Percentiles rank a stretch among this genome's conserved stretches.
phyloP scores from a whole-genome alignment of 2,797 vertebrate genomes.

The Tokudaia muenninki region DNA sequence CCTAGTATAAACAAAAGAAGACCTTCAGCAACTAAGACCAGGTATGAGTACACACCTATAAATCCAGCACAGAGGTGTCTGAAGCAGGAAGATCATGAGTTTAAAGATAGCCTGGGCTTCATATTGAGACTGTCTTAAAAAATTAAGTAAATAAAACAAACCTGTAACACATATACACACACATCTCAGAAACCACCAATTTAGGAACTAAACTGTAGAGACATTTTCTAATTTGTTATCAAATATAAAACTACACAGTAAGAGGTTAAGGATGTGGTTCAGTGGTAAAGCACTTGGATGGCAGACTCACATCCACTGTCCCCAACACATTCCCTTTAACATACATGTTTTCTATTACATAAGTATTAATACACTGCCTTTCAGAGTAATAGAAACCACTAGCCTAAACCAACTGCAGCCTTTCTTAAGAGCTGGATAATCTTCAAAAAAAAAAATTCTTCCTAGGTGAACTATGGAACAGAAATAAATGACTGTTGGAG shows the following conservation, averaged over 20 bases:
- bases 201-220: not conserved
- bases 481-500: not conserved
- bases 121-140: not conserved
- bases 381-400: conserved; percentile 39
- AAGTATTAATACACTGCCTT: conserved; percentile 8
- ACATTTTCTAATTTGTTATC: not conserved
- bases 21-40: not conserved
- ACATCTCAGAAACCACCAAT: not conserved
- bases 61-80: not conserved
- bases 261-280: not conserved
- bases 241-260: not conserved
- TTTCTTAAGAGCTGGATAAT: conserved; percentile 29
- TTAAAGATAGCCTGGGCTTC: not conserved
- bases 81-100: not conserved
- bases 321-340: not conserved
- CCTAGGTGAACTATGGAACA: conserved; percentile 28
- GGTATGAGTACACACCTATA: not conserved
- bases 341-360: not conserved
- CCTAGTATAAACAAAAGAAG: not conserved
- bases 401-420: not conserved
- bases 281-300: not conserved
- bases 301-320: not conserved
- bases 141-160: not conserved
- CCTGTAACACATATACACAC: not conserved
- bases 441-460: conserved; percentile 59